A percentile compares a stretch with the other conserved stretches of the same genome.
Conservation (phyloP, 2,797 vertebrate genomes). For the Halcyon smyrnensis region DNA sequence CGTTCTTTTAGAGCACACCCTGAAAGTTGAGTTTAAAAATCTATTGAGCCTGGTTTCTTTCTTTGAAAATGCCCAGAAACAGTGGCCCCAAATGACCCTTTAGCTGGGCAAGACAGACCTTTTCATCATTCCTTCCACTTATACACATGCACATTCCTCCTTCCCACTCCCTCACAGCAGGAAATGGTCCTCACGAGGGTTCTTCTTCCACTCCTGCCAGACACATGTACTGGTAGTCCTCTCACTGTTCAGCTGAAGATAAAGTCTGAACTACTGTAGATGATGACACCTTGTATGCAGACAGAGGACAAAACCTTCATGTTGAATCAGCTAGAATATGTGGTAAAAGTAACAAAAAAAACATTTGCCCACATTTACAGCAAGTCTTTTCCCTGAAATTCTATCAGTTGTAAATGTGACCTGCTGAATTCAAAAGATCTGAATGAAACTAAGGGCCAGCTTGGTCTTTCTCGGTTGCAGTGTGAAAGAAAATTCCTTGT, state of each 20-base stretch:
- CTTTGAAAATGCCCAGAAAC: neutral
- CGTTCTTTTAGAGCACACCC: neutral
- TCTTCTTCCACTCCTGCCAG: neutral
- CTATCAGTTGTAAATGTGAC: neutral
- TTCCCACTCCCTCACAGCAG: neutral
- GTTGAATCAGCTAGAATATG: neutral
- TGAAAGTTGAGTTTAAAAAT: neutral
- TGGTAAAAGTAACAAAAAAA: neutral
- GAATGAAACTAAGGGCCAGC: neutral
- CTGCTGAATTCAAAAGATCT: neutral
- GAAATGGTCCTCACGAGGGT: neutral
- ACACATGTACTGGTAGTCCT: fast-evolving
- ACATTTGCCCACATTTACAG: neutral
- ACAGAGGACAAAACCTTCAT: neutral
- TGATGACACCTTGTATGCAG: neutral
- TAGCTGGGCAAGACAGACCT: neutral
- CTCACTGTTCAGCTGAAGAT: neutral
- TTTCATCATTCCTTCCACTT: neutral
- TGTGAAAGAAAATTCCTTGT: neutral
- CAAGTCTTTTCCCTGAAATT: fast-evolving
- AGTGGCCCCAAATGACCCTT: neutral
- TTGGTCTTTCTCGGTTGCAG: neutral
- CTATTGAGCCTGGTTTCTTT: neutral
- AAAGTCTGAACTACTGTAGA: neutral
- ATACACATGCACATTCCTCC: neutral